Evolutionary conservation across 2,113 vertebrate species (phyloP), one percentile per base, ranked within the genome.

Genomic region (Sturnus vulgaris): DNA sequence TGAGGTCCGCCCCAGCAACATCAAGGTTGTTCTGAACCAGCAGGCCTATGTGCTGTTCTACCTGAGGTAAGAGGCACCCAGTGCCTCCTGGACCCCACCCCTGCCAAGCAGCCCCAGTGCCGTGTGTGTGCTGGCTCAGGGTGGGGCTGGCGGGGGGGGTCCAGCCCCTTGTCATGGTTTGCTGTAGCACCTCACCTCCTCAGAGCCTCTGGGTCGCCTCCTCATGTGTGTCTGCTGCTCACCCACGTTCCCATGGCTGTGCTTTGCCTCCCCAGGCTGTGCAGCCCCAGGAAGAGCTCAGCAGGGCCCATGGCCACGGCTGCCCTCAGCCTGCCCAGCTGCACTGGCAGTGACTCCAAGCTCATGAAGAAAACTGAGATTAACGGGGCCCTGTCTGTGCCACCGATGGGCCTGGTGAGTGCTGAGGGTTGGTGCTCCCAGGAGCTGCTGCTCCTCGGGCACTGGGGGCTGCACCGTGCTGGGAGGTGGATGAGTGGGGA

Each of bases 41-140:
- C 99, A 99, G 97, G 99, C 99, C 37, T 99, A 99, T 1, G 95
- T 99, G 61, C 99, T 99, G 39, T 99, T 99, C 97, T 99, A 99
- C 78, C 92, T 99, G 96, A 98, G 99, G 99, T 99, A 92, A 94
- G 92, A 14, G 21, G 1, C 17, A 4, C 5, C 30, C 27, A 11
- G 28, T 12, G 56, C 7, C 27, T 17, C 17, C 13, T 1, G 2
- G 20, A 4, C 30, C 12, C 28, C 27, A 8, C 10, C 31, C 9
- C 11, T 8, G 61, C n/a, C 84, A 16, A 5, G 50, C 5, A 46
- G 69, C 42, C 46, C 42, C 42, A 11, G 0, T 0, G 5, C 31
- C 5, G 8, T 42, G 16, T 1, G 0, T 33, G 55, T 3, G 1
- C 18, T 40, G 56, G 42, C 53, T 82, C 0, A 1, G 57, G 19